Base-by-base conservation (phyloP, 2,797 vertebrate species). In the Anomalospiza imberbis region DNA sequence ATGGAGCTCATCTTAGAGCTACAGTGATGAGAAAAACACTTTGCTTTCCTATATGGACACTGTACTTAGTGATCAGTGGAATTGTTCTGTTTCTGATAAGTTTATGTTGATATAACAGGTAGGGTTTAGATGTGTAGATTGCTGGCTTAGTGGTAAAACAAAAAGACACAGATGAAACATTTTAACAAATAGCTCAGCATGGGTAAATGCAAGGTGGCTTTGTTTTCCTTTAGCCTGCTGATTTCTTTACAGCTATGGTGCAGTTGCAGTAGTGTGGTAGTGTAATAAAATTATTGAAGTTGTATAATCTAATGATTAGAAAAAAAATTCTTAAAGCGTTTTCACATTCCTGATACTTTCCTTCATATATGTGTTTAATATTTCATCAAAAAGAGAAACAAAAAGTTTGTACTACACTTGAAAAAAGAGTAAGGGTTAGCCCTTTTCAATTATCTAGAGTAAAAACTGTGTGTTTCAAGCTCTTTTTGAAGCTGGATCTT, bases 301-400 rank as follows among this genome's bases (percentile, higher is more conserved):
- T 81, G 18, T 45, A 32, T 60, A 47, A 72, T 54, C 45, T 82
- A 91, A 62, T 7, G 10, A 75, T 61, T 48, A 31, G 24, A 19
- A 81, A 78, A 84, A n/a, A 88, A 40, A 0, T 7, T 57, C 38
- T 73, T 68, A 58, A 65, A 74, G 6, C 1, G 3, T 51, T 89
- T 87, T 74, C 2, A 0, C 80, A 61, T 67, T 89, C 45, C 21
- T 71, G n/a, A 53, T 73, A 62, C 36, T 88, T 95, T 85, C 38
- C n/a, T 94, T 83, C 54, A 28, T 65, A 65, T 24, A 32, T 29
- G 38, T 44, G n/a, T 83, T 95, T 88, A 94, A 94, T 91, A 86
- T 91, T 94, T 94, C 44, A 96, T 96, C 85, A 91, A 88, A 93
- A 77, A 80, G 61, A 79, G 55, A 63, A 94, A 85, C 55, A 87